A percentile compares a stretch with the other conserved stretches of the same genome.
Evolutionary conservation across 2,797 vertebrate genomes (phyloP).

Genomic region (Clamator glandarius): DNA sequence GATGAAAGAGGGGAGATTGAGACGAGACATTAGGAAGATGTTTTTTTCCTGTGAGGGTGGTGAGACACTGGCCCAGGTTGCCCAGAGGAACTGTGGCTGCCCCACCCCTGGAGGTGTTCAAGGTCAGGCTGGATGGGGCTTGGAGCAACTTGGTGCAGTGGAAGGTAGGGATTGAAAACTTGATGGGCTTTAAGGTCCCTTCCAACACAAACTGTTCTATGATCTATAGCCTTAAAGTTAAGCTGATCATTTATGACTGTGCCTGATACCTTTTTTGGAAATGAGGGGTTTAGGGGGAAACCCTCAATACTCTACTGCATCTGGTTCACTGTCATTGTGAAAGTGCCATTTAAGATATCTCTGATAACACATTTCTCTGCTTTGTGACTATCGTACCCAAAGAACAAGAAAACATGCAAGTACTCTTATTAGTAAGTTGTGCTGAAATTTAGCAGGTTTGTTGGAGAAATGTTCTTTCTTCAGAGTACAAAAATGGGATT

Average conservation of each 20-base stretch:
- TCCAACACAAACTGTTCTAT: too few species aligned
- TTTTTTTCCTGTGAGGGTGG: too few species aligned
- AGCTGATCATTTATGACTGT: background rate
- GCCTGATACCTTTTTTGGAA: background rate
- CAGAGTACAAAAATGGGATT: background rate
- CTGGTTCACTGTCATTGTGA: background rate
- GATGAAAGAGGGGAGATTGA: too few species aligned
- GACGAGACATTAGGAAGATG: too few species aligned
- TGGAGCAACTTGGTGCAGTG: too few species aligned
- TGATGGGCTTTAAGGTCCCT: too few species aligned
- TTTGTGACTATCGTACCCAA: background rate
- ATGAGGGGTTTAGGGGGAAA: background rate
- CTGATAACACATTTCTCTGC: background rate
- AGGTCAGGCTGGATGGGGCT: too few species aligned
- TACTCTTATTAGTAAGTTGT: background rate
- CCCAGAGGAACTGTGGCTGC: too few species aligned
- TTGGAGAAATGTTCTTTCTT: background rate
- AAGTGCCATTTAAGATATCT: background rate
- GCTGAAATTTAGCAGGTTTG: background rate
- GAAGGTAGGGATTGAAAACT: too few species aligned
- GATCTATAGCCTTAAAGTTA: background rate
- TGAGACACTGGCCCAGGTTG: too few species aligned
- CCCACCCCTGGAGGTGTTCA: too few species aligned
- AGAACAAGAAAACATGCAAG: background rate
- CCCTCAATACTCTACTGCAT: background rate